These are phyloP conservation scores for Amblyteles armatorius DNA, from an alignment of 2,888 invertebrate species.

Conservation along the genomic window DNA sequence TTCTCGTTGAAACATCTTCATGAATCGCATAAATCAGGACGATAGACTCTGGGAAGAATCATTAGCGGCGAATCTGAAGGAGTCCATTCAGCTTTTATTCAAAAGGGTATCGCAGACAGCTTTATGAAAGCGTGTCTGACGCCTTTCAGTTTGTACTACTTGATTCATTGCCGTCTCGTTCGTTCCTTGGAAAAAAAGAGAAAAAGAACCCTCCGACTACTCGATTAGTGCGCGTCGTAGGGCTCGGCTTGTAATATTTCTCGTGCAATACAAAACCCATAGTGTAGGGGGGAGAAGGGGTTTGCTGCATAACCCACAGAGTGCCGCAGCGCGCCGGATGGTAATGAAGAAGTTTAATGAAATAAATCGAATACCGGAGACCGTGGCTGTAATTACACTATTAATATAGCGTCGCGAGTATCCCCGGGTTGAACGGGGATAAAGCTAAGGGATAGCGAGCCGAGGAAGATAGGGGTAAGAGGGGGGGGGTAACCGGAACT, in stretches of 20 bases:
- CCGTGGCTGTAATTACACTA: conserved; percentile 61
- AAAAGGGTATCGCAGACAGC: not conserved
- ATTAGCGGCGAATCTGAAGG: not conserved
- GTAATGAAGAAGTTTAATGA: conserved; percentile 66
- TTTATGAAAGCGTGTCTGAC: conserved; percentile 36
- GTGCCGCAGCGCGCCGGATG: not conserved
- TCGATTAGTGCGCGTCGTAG: conserved; percentile 37
- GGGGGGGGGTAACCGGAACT: conserved; percentile 1
- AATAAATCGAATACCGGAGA: conserved; percentile 67
- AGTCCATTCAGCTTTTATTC: not conserved
- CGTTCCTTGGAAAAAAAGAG: conserved; percentile 5
- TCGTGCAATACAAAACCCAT: conserved; percentile 50
- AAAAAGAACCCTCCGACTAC: conserved; percentile 23
- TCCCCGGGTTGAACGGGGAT: conserved; percentile 17
- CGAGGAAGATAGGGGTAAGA: not conserved
- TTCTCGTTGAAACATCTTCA: not conserved
- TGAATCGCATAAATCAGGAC: not conserved
- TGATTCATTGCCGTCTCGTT: conserved; percentile 62
- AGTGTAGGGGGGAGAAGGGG: not conserved
- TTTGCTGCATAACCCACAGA: not conserved
- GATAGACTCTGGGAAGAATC: not conserved
- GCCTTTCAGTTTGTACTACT: conserved; percentile 55
- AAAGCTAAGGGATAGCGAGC: not conserved
- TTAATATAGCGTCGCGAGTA: conserved; percentile 61
- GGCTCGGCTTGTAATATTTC: conserved; percentile 50